Evolutionary conservation across 1,140 invertebrate genomes (phyloP), one percentile per base, ranked within the genome.

Genomic region (Drosophila watanabei): DNA sequence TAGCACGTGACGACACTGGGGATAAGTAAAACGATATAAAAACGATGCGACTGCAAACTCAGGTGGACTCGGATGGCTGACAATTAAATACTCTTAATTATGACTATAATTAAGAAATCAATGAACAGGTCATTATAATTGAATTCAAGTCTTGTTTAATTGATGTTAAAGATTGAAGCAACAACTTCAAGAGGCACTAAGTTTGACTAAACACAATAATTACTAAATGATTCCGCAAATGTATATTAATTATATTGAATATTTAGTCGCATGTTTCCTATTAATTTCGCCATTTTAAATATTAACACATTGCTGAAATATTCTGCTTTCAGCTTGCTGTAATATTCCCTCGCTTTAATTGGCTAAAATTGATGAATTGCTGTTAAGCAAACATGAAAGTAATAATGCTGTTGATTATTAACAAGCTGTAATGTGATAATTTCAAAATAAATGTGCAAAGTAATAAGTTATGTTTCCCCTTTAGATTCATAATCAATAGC

Each of bases 1-100:
- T 39, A 28, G 78, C 81, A 89, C 73, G 85, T 89, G 85, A 88
- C 75, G 69, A 84, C 75, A 66, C 59, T 58, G 62, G 64, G 75
- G 78, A 81, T 71, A 89, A 84, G 77, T 66, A 75, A 85, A 78
- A 70, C 58, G 80, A 79, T 79, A 88, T 63, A 43, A 56, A 59
- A 66, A 37, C 72, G 71, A 18, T 28, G 57, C 35, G 65, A 28
- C 37, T 59, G 35, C 24, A 33, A 46, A 24, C 45, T 45, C 24
- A 54, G 43, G 35, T 62, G 61, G 14, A 14, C 58, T 39, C 13
- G 14, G 30, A 28, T n/a, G 54, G 35, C 45, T 73, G 54, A 41
- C 69, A 72, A 72, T 73, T 73, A 73, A 73, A 72, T 72, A 71
- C 28, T 39, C 43, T 58, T 57, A 60, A 51, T 73, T 37, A 7